These are phyloP conservation scores for Cervus canadensis DNA, from an alignment of 2,113 vertebrate species.

Conservation along the genomic window DNA sequence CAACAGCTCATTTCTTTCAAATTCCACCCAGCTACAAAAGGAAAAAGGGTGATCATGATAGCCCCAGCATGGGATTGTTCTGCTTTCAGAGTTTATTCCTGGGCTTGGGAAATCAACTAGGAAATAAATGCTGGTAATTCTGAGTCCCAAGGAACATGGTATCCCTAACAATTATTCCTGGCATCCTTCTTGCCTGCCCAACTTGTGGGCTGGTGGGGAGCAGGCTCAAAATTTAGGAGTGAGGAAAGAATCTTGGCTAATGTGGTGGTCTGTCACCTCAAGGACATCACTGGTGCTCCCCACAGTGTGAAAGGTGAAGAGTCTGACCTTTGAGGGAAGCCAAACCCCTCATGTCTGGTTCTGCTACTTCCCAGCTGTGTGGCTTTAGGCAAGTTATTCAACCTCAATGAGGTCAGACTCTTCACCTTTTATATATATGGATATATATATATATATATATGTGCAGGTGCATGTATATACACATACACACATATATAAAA, in stretches of 20 bases:
- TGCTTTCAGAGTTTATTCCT: conserved; percentile 16
- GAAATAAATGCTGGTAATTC: conserved; percentile 17
- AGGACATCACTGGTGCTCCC: not conserved
- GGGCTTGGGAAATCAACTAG: not conserved
- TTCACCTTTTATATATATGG: not conserved
- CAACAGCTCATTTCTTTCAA: conserved; percentile 19
- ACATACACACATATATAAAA: not conserved
- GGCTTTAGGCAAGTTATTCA: not conserved
- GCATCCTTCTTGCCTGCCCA: too few relatives aligned
- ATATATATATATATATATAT: not conserved
- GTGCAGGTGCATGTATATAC: too few relatives aligned
- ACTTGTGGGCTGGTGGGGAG: not conserved
- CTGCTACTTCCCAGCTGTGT: not conserved
- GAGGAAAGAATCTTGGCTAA: not conserved
- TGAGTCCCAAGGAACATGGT: not conserved
- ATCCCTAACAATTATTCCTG: not conserved
- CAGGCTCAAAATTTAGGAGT: not conserved
- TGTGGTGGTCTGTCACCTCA: not conserved
- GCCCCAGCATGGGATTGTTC: not conserved
- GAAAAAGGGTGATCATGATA: not conserved
- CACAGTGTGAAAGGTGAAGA: not conserved
- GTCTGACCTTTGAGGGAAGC: not conserved
- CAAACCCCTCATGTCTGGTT: not conserved
- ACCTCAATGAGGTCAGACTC: not conserved
- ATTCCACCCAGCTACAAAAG: not conserved